Percentiles rank a stretch among this genome's conserved stretches.
These are phyloP conservation scores for Plodia interpunctella DNA, from an alignment of 1,140 invertebrate genomes.

Conservation along the genomic window DNA sequence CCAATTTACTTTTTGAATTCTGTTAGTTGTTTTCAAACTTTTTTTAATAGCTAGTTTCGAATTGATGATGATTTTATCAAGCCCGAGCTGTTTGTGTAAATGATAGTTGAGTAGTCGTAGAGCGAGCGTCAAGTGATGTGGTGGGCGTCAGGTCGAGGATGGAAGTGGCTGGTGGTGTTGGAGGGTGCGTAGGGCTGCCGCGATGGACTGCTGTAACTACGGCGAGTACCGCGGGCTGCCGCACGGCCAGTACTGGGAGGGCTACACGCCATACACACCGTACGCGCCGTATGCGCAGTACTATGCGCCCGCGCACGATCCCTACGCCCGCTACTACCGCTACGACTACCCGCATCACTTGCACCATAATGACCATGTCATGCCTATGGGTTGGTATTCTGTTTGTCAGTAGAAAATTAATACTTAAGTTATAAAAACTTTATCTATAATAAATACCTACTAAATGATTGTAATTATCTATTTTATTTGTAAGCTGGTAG, in stretches of 20 bases:
- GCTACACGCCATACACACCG: conserved; percentile 53
- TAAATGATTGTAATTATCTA: too few relatives aligned
- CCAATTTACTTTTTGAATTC: conserved; percentile 4
- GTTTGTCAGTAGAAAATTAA: too few relatives aligned
- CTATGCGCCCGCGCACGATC: conserved; percentile 59
- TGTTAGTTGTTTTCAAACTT: neutral
- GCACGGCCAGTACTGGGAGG: conserved; percentile 51
- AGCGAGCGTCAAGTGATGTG: conserved; percentile 44
- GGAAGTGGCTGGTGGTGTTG: conserved; percentile 41
- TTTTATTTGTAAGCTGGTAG: too few relatives aligned
- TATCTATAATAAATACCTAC: too few relatives aligned
- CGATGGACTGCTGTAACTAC: conserved; percentile 72
- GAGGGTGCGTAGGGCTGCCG: conserved; percentile 50
- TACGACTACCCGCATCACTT: conserved; percentile 61
- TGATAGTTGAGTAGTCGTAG: conserved; percentile 8
- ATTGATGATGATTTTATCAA: conserved; percentile 6
- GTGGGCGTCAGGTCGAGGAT: conserved; percentile 35
- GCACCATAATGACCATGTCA: conserved; percentile 60
- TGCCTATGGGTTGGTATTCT: conserved; percentile 63
- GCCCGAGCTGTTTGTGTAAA: neutral
- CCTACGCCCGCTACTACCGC: conserved; percentile 65
- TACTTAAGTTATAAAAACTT: too few relatives aligned
- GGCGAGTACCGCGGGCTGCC: conserved; percentile 47
- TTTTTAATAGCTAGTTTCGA: neutral
- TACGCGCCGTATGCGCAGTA: conserved; percentile 57